These are phyloP conservation scores for Phalanger gymnotis DNA, from an alignment of 2,797 vertebrate species.

Conservation along the genomic window DNA sequence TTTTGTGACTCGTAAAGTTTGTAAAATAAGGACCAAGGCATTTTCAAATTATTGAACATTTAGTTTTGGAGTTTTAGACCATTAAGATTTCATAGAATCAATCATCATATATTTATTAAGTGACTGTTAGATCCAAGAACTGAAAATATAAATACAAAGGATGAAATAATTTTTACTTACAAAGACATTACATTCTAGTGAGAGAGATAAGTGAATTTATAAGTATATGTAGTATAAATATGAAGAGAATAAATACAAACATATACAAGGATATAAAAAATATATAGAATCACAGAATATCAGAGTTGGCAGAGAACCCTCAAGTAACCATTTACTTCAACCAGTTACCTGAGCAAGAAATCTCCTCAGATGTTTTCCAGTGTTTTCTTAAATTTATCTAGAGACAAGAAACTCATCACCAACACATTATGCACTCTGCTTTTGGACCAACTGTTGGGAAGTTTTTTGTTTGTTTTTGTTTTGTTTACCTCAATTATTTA, in stretches of 20 bases:
- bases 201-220: neutral
- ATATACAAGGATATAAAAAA: neutral
- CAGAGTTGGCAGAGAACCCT: neutral
- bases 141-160: neutral
- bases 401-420: neutral
- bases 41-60: slow-evolving; percentile 34
- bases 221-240: neutral
- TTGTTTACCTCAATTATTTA: neutral
- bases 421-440: neutral
- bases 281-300: neutral
- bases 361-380: neutral
- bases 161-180: neutral
- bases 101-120: neutral
- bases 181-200: neutral
- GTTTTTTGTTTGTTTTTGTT: neutral
- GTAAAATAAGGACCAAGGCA: slow-evolving; percentile 37
- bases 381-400: neutral
- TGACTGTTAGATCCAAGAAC: neutral
- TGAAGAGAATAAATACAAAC: neutral
- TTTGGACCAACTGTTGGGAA: neutral
- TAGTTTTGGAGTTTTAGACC: slow-evolving; percentile 2
- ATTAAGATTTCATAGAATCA: neutral
- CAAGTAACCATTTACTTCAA: neutral
- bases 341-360: neutral
- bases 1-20: slow-evolving; percentile 43